Conservation (phyloP, 2,113 vertebrate species). For the Athene noctua region DNA sequence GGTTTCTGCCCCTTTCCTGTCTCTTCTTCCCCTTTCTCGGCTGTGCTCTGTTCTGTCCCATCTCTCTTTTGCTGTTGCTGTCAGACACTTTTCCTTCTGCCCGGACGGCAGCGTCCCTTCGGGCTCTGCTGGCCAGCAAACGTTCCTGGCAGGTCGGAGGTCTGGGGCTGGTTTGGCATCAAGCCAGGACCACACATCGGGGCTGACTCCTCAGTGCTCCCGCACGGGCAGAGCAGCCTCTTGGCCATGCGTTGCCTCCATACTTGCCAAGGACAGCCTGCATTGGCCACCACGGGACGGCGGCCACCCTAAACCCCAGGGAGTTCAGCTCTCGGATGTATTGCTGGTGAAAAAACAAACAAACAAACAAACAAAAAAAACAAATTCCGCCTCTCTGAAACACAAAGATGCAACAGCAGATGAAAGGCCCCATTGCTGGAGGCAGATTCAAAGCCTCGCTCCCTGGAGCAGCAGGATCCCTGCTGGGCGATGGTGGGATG, state of each 20-base stretch:
- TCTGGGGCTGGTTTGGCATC: background rate
- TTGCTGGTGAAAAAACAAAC: background rate
- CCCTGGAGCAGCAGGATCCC: background rate
- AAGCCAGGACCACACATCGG: background rate
- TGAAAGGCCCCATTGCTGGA: background rate
- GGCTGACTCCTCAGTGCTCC: background rate
- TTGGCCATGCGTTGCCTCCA: background rate
- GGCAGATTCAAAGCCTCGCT: rapidly evolving
- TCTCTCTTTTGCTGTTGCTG: rapidly evolving
- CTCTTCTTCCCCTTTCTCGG: background rate
- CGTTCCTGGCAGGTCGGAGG: slow-evolving; percentile 27
- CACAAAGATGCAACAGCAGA: background rate
- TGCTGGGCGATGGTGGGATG: background rate
- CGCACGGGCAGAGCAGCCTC: background rate
- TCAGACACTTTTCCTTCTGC: background rate
- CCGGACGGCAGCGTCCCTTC: background rate
- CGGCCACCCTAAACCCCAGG: background rate
- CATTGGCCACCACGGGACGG: background rate
- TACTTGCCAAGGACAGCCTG: background rate
- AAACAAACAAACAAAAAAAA: background rate
- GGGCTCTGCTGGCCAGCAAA: background rate
- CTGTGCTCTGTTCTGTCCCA: background rate
- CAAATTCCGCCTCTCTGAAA: background rate
- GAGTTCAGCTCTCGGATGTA: rapidly evolving
- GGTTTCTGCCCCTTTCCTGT: background rate